phyloP scores from a whole-genome alignment of 2,113 vertebrate genomes.

The Apteryx mantelli region DNA sequence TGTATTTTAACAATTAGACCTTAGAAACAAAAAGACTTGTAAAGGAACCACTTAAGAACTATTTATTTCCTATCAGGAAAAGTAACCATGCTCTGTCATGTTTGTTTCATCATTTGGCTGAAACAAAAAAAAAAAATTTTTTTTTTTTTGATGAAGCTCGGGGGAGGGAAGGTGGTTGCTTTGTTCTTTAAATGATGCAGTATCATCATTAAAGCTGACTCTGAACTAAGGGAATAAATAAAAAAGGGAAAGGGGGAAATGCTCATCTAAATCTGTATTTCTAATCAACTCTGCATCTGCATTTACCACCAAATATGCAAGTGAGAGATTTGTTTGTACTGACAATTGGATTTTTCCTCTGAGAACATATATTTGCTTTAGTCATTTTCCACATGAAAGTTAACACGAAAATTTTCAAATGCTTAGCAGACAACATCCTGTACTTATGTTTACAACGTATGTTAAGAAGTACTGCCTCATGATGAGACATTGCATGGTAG shows the following conservation, averaged over 20 bases:
- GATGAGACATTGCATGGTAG: not conserved
- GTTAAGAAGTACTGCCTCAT: not conserved
- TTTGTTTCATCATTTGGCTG: not conserved
- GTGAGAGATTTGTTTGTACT: not conserved
- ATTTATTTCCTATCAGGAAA: not conserved
- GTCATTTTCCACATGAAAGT: not conserved
- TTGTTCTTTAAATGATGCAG: not conserved
- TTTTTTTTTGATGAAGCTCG: not conserved
- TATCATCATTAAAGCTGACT: not conserved
- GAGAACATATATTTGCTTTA: not conserved
- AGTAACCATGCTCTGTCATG: not conserved
- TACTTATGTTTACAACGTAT: not conserved
- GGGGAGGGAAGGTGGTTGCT: fast-evolving
- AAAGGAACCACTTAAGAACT: not conserved
- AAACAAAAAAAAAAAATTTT: too few relatives aligned
- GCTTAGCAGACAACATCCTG: not conserved
- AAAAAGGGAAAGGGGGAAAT: not conserved
- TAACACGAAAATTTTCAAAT: not conserved
- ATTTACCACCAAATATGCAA: not conserved
- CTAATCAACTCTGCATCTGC: not conserved
- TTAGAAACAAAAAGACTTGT: not conserved
- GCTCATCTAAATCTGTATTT: not conserved
- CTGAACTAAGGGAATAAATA: not conserved
- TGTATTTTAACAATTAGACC: not conserved
- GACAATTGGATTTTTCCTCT: not conserved